Percentiles rank a stretch among this genome's conserved stretches.
These are phyloP conservation scores for Trematocara stigmaticum DNA, from an alignment of 2,113 vertebrate species.

Conservation along the genomic window DNA sequence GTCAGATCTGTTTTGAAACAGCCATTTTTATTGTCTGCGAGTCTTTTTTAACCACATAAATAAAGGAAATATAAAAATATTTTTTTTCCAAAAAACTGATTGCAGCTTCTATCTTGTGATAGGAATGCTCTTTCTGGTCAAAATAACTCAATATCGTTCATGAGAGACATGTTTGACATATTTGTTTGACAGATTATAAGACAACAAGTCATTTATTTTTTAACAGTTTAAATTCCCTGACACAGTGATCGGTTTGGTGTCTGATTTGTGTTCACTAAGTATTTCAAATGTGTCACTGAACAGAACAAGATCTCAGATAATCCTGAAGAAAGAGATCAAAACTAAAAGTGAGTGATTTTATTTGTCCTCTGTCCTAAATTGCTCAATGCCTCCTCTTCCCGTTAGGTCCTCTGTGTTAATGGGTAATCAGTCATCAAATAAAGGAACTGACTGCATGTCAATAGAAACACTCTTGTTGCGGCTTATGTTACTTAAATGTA, in stretches of 20 bases:
- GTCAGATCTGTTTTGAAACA: background rate
- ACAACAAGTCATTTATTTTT: background rate
- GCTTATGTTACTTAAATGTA: background rate
- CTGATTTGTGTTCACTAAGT: background rate
- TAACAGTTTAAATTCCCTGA: background rate
- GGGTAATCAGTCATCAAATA: slow-evolving; percentile 69
- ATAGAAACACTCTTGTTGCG: background rate
- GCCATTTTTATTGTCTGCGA: background rate
- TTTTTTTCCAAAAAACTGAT: background rate
- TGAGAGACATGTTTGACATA: background rate
- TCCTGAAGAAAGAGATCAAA: background rate
- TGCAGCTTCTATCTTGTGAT: background rate
- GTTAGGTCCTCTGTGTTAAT: slow-evolving; percentile 55
- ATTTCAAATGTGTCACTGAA: background rate
- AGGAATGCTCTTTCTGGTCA: background rate
- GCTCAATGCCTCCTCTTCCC: slow-evolving; percentile 10
- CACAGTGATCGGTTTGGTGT: background rate
- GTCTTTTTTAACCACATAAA: background rate
- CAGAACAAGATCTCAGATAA: background rate
- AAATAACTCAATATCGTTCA: background rate
- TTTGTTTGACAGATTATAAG: background rate
- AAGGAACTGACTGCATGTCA: background rate
- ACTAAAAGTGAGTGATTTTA: background rate
- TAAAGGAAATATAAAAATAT: background rate
- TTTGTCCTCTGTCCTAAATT: slow-evolving; percentile 2